Evolutionary conservation across 2,113 vertebrate genomes (phyloP).

Genomic region (Lutjanus erythropterus): DNA sequence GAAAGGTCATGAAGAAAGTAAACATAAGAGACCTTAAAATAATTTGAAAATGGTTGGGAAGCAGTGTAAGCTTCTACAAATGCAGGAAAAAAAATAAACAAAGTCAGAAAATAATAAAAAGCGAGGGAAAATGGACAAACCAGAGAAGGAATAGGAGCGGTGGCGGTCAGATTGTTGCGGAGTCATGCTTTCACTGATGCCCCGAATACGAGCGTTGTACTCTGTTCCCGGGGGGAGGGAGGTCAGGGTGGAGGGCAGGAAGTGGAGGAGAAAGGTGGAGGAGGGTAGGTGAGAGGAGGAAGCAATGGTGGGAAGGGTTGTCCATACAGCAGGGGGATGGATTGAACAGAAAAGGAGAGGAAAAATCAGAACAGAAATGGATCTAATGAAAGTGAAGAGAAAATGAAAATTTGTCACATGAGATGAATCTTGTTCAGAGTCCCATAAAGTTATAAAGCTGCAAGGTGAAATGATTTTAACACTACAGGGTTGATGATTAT

Average conservation of each 20-base stretch:
- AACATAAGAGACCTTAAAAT: neutral
- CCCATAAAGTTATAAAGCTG: neutral
- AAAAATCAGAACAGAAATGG: constrained; percentile 62
- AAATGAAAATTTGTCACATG: constrained; percentile 21
- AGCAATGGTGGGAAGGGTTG: constrained; percentile 60
- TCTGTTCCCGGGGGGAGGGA: constrained; percentile 83
- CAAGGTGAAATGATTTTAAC: neutral
- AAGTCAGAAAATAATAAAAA: constrained; percentile 64
- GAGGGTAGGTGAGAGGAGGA: constrained; percentile 74
- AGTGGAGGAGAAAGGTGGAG: constrained; percentile 71
- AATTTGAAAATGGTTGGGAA: constrained; percentile 14
- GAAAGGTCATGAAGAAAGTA: constrained; percentile 12
- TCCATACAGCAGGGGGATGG: constrained; percentile 81
- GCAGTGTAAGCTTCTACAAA: constrained; percentile 31
- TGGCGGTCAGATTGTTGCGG: constrained; percentile 88
- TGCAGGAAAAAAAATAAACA: constrained; percentile 11
- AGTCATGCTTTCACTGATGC: constrained; percentile 86
- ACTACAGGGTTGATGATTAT: neutral
- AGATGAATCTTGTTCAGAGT: neutral
- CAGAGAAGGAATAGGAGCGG: constrained; percentile 92
- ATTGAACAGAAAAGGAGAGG: constrained; percentile 73
- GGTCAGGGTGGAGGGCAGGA: constrained; percentile 72
- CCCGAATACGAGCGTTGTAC: constrained; percentile 95
- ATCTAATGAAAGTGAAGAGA: constrained; percentile 37
- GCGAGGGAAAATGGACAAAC: constrained; percentile 89